Conservation (phyloP, 2,113 vertebrate species). For the Opisthocomus hoazin region DNA sequence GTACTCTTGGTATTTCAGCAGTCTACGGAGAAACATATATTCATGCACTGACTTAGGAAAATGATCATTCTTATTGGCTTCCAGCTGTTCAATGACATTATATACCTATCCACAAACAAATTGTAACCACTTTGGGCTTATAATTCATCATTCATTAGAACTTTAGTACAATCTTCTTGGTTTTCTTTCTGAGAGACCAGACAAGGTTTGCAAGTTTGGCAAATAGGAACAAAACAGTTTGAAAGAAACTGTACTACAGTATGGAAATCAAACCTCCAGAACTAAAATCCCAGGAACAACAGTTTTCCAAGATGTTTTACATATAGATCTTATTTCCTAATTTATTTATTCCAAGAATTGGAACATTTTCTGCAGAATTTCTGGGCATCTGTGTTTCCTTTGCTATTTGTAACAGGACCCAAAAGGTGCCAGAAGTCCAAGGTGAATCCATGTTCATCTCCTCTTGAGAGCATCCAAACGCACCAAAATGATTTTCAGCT, state of each 20-base stretch:
- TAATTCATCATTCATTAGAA: not conserved
- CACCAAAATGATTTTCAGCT: not conserved
- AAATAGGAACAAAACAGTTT: not conserved
- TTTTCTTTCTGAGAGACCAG: not conserved
- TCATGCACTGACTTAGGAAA: not conserved
- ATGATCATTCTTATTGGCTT: constrained; percentile 19
- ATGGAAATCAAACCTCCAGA: not conserved
- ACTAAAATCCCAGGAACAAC: not conserved
- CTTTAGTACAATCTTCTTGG: not conserved
- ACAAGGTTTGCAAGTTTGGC: not conserved
- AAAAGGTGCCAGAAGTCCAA: not conserved
- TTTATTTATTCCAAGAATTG: not conserved
- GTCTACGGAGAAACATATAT: not conserved
- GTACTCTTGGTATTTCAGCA: not conserved
- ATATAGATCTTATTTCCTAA: not conserved
- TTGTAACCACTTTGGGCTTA: not conserved
- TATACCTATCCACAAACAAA: not conserved
- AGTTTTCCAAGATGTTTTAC: not conserved
- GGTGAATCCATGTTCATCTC: not conserved
- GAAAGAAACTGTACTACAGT: not conserved
- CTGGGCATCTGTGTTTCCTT: not conserved
- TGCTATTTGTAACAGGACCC: not conserved
- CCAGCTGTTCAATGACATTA: constrained; percentile 10
- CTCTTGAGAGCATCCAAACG: not conserved
- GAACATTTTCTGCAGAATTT: not conserved